These are phyloP conservation scores for Acronicta psi DNA, from an alignment of 2,888 invertebrate genomes.

Conservation along the genomic window DNA sequence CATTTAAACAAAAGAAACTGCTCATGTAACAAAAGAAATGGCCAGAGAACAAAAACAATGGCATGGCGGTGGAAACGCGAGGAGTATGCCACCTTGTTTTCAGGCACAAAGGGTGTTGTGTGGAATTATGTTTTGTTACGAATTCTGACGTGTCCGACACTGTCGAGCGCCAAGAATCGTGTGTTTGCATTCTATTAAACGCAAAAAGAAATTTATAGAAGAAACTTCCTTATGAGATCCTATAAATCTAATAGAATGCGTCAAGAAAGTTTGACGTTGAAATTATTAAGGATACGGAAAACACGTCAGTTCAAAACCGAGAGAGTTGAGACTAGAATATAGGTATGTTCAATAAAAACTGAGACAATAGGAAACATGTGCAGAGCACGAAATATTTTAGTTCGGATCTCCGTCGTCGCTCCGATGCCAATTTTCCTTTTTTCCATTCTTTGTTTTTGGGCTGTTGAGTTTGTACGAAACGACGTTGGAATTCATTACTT, in stretches of 20 bases:
- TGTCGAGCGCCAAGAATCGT: conserved; percentile 43
- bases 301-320: conserved; percentile 45
- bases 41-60: conserved; percentile 73
- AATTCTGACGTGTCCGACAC: conserved; percentile 64
- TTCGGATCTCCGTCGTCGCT: conserved; percentile 68
- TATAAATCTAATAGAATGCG: conserved; percentile 39
- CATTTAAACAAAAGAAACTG: conserved; percentile 69
- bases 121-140: conserved; percentile 72
- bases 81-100: conserved; percentile 64
- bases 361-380: conserved; percentile 54
- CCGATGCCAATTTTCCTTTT: conserved; percentile 75
- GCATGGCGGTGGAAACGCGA: conserved; percentile 63
- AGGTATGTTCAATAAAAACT: conserved; percentile 62
- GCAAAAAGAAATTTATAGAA: conserved; percentile 43
- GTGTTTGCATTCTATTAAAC: conserved; percentile 46
- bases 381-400: conserved; percentile 66
- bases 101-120: conserved; percentile 77
- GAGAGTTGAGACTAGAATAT: conserved; percentile 61
- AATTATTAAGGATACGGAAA: conserved; percentile 44
- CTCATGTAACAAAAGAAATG: conserved; percentile 74
- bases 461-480: conserved; percentile 69
- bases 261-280: conserved; percentile 45
- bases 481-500: conserved; percentile 67
- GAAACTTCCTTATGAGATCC: conserved; percentile 41
- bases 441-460: conserved; percentile 74